Conservation (phyloP, 2,888 invertebrate genomes). For the Tenthredo mesomela region DNA sequence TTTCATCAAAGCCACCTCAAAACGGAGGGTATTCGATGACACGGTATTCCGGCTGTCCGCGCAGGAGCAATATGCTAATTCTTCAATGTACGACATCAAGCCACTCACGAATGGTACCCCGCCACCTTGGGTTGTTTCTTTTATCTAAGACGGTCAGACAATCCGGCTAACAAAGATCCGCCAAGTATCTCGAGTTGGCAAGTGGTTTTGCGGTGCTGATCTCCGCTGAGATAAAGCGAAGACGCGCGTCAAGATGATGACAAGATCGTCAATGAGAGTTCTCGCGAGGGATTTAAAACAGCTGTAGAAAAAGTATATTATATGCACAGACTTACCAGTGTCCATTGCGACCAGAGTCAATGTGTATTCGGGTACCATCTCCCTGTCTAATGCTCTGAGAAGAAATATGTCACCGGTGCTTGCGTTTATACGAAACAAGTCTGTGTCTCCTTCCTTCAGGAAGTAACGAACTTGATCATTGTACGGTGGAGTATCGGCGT, state of each 20-base stretch:
- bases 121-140: constrained; percentile 34
- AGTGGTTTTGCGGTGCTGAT: constrained; percentile 28
- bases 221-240: not conserved
- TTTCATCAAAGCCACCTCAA: constrained; percentile 5
- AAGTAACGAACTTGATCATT: constrained; percentile 95
- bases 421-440: constrained; percentile 94
- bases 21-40: constrained; percentile 43
- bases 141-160: constrained; percentile 44
- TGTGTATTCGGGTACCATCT: constrained; percentile 90
- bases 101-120: constrained; percentile 38
- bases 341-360: constrained; percentile 95
- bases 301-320: constrained; percentile 23
- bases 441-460: constrained; percentile 95
- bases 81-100: constrained; percentile 43
- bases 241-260: constrained; percentile 43
- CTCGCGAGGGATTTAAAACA: constrained; percentile 20
- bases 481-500: constrained; percentile 94
- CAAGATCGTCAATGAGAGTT: constrained; percentile 51
- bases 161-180: constrained; percentile 45
- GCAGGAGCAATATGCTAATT: constrained; percentile 50
- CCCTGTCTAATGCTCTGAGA: constrained; percentile 90
- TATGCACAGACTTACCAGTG: constrained; percentile 85
- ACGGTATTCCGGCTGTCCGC: constrained; percentile 14
- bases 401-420: constrained; percentile 94
- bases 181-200: constrained; percentile 44